These are phyloP conservation scores for Cheilosia variabilis DNA, from an alignment of 2,888 invertebrate genomes.

Conservation along the genomic window DNA sequence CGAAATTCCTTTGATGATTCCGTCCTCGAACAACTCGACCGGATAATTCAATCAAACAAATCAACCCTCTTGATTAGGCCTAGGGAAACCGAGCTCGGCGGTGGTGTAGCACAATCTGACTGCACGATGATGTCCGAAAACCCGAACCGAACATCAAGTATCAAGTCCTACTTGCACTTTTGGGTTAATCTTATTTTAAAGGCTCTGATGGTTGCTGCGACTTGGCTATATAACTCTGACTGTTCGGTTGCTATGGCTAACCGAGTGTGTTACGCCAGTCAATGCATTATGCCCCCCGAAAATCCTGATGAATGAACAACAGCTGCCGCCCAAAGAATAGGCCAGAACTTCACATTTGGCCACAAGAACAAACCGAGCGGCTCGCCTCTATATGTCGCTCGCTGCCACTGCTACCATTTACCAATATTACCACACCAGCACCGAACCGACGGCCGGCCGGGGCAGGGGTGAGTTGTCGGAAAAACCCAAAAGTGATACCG, in stretches of 20 bases:
- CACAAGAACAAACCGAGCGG: slow-evolving; percentile 83
- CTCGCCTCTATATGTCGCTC: slow-evolving; percentile 55
- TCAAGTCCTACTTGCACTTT: slow-evolving; percentile 40
- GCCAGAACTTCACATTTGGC: slow-evolving; percentile 79
- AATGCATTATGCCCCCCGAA: slow-evolving; percentile 45
- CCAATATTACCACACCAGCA: slow-evolving; percentile 32
- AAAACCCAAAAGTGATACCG: slow-evolving; percentile 70
- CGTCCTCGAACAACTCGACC: slow-evolving; percentile 68
- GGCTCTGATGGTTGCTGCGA: slow-evolving; percentile 23
- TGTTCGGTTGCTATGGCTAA: slow-evolving; percentile 57
- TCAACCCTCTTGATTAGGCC: slow-evolving; percentile 75
- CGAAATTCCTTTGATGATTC: slow-evolving; percentile 73
- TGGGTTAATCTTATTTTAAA: slow-evolving; percentile 72
- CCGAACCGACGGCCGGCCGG: slow-evolving; percentile 33
- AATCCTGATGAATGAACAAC: slow-evolving; percentile 55
- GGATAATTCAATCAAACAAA: slow-evolving; percentile 76
- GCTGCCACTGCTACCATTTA: slow-evolving; percentile 54
- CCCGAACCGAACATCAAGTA: slow-evolving; percentile 59
- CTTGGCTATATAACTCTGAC: slow-evolving; percentile 8
- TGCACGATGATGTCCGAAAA: slow-evolving; percentile 45
- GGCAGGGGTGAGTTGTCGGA: slow-evolving; percentile 28
- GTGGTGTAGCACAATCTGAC: slow-evolving; percentile 8
- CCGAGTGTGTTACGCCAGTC: slow-evolving; percentile 73
- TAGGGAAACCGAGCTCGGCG: slow-evolving; percentile 53
- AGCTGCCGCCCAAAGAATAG: slow-evolving; percentile 67